Evolutionary conservation across 1,140 invertebrate genomes (phyloP).

Genomic region (Phymastichus coffea): DNA sequence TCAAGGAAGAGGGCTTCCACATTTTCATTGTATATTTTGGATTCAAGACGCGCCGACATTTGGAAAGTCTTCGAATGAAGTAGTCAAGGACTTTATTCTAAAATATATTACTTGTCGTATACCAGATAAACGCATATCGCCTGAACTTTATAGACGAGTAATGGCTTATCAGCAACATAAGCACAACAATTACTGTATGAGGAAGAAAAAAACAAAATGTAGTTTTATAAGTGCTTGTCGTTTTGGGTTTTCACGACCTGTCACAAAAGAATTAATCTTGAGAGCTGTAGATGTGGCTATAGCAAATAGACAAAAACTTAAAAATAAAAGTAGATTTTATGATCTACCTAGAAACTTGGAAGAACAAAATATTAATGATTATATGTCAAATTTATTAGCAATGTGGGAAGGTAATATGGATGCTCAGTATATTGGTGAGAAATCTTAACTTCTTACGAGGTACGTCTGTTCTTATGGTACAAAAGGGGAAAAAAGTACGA

Average conservation of each 20-base stretch:
- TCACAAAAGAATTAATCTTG: conserved; percentile 31
- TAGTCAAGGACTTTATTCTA: conserved; percentile 43
- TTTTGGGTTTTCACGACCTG: conserved; percentile 34
- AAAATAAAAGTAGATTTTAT: conserved; percentile 36
- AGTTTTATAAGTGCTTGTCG: conserved; percentile 27
- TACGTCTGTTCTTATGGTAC: conserved; percentile 33
- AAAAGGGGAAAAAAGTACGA: conserved; percentile 25
- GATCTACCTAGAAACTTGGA: conserved; percentile 32
- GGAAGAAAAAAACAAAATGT: conserved; percentile 34
- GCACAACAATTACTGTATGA: conserved; percentile 32
- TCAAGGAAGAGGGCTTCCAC: conserved; percentile 37
- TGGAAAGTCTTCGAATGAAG: conserved; percentile 30
- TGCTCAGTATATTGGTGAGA: conserved; percentile 37
- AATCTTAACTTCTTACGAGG: conserved; percentile 29
- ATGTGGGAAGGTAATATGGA: conserved; percentile 40
- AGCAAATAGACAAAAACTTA: conserved; percentile 33
- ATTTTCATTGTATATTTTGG: conserved; percentile 44
- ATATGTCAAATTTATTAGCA: conserved; percentile 34
- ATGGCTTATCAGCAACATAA: conserved; percentile 32
- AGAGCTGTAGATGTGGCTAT: conserved; percentile 34
- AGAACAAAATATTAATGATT: conserved; percentile 39
- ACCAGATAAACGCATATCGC: conserved; percentile 29
- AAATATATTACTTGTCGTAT: conserved; percentile 43
- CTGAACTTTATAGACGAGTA: conserved; percentile 33
- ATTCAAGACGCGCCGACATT: conserved; percentile 40